Percentiles rank a stretch among this genome's conserved stretches.
Evolutionary conservation across 1,140 invertebrate species (phyloP).

Genomic region (Pseudomyrmex sp.): DNA sequence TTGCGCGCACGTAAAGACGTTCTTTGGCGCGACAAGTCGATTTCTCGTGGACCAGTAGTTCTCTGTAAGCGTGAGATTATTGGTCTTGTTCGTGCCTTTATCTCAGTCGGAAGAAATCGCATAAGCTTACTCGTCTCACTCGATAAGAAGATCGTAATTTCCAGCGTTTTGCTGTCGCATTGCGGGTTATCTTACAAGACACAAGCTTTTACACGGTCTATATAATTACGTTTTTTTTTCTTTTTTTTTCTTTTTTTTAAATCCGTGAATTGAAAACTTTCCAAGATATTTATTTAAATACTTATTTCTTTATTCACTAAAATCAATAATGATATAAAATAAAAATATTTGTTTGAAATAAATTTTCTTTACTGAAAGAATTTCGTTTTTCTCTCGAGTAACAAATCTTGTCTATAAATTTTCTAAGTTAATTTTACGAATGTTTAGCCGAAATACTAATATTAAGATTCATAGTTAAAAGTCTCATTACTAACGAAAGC

Average conservation of each 20-base stretch:
- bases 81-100: slow-evolving; percentile 38
- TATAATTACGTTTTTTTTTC: too few species aligned
- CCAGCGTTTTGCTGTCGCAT: not conserved
- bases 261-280: not conserved
- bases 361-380: not conserved
- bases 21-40: slow-evolving; percentile 51
- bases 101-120: slow-evolving; percentile 31
- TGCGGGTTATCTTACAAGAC: not conserved
- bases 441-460: slow-evolving; percentile 15
- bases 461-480: not conserved
- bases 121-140: slow-evolving; percentile 35
- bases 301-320: not conserved
- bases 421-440: slow-evolving; percentile 1
- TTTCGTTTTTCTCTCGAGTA: not conserved
- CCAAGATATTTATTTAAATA: not conserved
- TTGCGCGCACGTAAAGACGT: slow-evolving; percentile 42
- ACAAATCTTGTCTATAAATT: not conserved
- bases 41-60: slow-evolving; percentile 14
- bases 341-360: not conserved
- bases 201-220: not conserved
- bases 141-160: slow-evolving; percentile 21
- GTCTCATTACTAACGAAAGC: not conserved
- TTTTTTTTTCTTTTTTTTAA: not conserved
- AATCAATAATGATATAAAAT: not conserved
- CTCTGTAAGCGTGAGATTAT: slow-evolving; percentile 50